Evolutionary conservation across 2,888 invertebrate species (phyloP).

Genomic region (Darwinula stevensoni): DNA sequence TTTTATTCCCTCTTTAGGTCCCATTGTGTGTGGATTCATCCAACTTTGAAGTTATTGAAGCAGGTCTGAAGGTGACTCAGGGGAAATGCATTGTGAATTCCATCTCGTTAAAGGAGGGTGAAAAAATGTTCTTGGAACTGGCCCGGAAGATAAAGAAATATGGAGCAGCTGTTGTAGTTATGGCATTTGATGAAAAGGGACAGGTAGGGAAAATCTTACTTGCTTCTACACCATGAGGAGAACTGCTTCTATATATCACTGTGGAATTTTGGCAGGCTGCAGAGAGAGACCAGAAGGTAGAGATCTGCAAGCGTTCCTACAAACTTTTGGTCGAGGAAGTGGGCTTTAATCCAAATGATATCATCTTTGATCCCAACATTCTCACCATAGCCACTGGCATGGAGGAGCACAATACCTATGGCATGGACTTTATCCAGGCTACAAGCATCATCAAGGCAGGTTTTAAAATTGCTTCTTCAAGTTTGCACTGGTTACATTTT

Average conservation of each 20-base stretch:
- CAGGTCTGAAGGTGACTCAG: constrained; percentile 22
- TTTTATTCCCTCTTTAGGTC: constrained; percentile 14
- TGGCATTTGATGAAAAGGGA: constrained; percentile 28
- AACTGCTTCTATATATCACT: background rate
- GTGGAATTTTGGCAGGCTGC: constrained; percentile 17
- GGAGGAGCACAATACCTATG: constrained; percentile 25
- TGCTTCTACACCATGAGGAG: background rate
- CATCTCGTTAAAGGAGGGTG: constrained; percentile 26
- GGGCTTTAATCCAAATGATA: constrained; percentile 23
- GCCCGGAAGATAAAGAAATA: constrained; percentile 20
- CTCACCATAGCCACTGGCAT: constrained; percentile 28
- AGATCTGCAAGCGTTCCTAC: constrained; percentile 24
- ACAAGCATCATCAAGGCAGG: constrained; percentile 20
- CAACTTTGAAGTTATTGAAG: constrained; percentile 24
- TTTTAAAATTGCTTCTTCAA: background rate
- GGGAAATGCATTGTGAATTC: constrained; percentile 27
- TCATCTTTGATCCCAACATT: constrained; percentile 28
- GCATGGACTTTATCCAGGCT: constrained; percentile 22
- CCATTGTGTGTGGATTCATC: constrained; percentile 26
- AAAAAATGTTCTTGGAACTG: constrained; percentile 22
- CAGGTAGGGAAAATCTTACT: constrained; percentile 17
- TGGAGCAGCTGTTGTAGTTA: constrained; percentile 25
- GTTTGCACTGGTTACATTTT: background rate
- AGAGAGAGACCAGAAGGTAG: constrained; percentile 20
- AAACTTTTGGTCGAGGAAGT: constrained; percentile 20